phyloP scores from a whole-genome alignment of 1,140 invertebrate genomes.

The Trachymyrmex cornetzi region DNA sequence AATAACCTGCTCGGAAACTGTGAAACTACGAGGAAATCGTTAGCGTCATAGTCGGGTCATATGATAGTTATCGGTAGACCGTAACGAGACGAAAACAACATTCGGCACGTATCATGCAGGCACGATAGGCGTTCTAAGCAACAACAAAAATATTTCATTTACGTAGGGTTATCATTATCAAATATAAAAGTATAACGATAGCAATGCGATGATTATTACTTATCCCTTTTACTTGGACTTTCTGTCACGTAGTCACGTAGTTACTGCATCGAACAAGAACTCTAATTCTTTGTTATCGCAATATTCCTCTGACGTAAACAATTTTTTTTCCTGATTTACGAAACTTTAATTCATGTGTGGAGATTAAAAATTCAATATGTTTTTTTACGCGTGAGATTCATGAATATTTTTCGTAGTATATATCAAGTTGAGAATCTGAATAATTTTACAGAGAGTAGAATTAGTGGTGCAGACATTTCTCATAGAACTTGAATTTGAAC shows the following conservation, averaged over 20 bases:
- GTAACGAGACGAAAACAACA: slow-evolving; percentile 12
- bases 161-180: background rate
- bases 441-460: background rate
- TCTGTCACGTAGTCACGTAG: slow-evolving; percentile 19
- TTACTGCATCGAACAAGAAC: background rate
- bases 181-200: slow-evolving; percentile 1
- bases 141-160: slow-evolving; percentile 2
- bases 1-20: slow-evolving; percentile 40
- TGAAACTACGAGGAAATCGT: slow-evolving; percentile 13
- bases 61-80: background rate
- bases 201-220: background rate
- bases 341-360: background rate
- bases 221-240: background rate
- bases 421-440: background rate
- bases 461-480: background rate
- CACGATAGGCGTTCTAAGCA: background rate
- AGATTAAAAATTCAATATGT: background rate
- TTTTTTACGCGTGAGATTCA: background rate
- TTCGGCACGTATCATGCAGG: slow-evolving; percentile 22
- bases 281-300: background rate
- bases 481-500: background rate
- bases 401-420: background rate
- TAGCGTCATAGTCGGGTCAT: slow-evolving; percentile 5
- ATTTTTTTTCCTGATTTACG: background rate
- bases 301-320: background rate